phyloP scores from a whole-genome alignment of 2,797 vertebrate genomes.

The Melanotaenia pygmaea region DNA sequence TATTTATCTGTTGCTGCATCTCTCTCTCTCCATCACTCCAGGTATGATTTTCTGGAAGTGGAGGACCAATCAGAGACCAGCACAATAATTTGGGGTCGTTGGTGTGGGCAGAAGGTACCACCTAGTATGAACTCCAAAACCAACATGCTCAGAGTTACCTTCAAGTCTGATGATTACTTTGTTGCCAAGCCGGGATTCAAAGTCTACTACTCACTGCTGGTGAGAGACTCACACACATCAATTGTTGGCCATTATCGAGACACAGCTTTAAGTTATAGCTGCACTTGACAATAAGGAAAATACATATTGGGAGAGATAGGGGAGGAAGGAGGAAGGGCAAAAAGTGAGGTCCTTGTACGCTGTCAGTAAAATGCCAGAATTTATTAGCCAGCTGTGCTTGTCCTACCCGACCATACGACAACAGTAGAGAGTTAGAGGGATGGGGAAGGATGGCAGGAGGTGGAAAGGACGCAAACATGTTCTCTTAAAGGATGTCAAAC shows the following conservation, averaged over 20 bases:
- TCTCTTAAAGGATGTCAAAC: slow-evolving; percentile 64
- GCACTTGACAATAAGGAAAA: slow-evolving; percentile 36
- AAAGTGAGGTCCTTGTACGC: slow-evolving; percentile 15
- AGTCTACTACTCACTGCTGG: slow-evolving; percentile 92
- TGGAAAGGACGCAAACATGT: slow-evolving; percentile 33
- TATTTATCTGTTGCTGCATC: slow-evolving; percentile 10
- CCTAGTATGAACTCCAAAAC: slow-evolving; percentile 91
- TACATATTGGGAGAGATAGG: slow-evolving; percentile 17
- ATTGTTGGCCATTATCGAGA: slow-evolving; percentile 24
- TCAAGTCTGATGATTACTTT: slow-evolving; percentile 97
- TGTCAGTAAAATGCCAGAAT: slow-evolving; percentile 53
- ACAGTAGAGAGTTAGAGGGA: slow-evolving; percentile 44
- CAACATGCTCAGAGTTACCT: slow-evolving; percentile 92
- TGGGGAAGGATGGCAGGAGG: slow-evolving; percentile 12
- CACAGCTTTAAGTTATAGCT: slow-evolving; percentile 21
- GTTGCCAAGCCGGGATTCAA: slow-evolving; percentile 98
- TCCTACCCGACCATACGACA: slow-evolving; percentile 50
- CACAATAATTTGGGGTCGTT: slow-evolving; percentile 92
- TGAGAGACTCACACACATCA: slow-evolving; percentile 79
- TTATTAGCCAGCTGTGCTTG: slow-evolving; percentile 44
- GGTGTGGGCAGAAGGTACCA: slow-evolving; percentile 93
- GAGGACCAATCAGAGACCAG: slow-evolving; percentile 92
- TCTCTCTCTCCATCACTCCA: slow-evolving; percentile 53
- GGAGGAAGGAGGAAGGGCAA: slow-evolving; percentile 18
- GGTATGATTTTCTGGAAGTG: slow-evolving; percentile 97